Percentiles rank a stretch among this genome's conserved stretches.
Conservation (phyloP, 2,888 invertebrate genomes). For the Bursaphelenchus okinawaensis region DNA sequence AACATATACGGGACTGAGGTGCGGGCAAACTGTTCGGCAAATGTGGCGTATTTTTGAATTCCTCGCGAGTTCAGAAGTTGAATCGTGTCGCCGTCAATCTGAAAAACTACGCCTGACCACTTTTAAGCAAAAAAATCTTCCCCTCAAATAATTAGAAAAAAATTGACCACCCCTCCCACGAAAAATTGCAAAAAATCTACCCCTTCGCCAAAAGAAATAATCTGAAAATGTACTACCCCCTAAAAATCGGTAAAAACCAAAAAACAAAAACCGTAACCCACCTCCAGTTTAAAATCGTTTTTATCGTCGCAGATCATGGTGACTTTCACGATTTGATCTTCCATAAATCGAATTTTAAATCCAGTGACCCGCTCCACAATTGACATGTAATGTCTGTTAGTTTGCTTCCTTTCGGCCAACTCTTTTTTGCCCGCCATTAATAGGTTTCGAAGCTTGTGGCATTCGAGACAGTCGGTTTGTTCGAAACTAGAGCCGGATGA, state of each 20-base stretch:
- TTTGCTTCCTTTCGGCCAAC: not conserved
- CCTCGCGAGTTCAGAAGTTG: no score
- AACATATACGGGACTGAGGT: not conserved
- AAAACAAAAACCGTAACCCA: no score
- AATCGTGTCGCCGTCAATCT: no score
- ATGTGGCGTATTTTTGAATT: no score
- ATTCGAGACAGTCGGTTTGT: not conserved
- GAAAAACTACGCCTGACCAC: no score
- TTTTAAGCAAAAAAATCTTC: no score
- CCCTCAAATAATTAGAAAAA: no score
- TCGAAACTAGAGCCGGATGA: not conserved
- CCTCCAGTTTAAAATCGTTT: no score
- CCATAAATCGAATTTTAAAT: not conserved
- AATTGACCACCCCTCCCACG: not conserved
- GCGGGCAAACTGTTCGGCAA: no score
- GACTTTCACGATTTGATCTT: not conserved
- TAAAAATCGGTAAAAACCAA: no score
- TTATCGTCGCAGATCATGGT: not conserved
- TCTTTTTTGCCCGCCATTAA: not conserved
- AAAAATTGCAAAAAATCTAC: not conserved
- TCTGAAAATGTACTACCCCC: no score
- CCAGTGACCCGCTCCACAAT: not conserved
- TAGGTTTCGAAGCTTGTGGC: not conserved
- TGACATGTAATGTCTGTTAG: not conserved
- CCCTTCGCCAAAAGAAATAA: no score